Conservation (phyloP, 2,797 vertebrate species). For the Gouania willdenowi region DNA sequence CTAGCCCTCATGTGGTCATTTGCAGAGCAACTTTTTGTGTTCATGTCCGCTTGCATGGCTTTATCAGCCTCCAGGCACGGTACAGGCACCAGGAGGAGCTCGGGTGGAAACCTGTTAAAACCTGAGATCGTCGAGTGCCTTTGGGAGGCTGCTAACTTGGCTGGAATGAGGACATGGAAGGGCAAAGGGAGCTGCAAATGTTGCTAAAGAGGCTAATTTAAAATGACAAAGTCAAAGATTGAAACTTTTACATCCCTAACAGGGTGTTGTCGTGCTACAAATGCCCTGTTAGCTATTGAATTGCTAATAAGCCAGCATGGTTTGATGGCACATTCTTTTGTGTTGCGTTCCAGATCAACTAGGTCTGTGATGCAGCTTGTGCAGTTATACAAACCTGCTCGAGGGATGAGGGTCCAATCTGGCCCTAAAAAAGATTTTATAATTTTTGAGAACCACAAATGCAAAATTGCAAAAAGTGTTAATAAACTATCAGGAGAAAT, state of each 20-base stretch:
- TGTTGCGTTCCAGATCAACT: too few relatives aligned
- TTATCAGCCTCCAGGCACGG: slow-evolving; percentile 40
- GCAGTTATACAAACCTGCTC: too few relatives aligned
- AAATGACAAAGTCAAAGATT: not conserved
- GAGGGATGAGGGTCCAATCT: too few relatives aligned
- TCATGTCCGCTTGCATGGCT: slow-evolving; percentile 4
- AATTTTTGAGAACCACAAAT: too few relatives aligned
- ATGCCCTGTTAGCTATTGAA: not conserved
- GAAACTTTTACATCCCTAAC: not conserved
- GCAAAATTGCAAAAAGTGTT: too few relatives aligned
- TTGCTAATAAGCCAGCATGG: too few relatives aligned
- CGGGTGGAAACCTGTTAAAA: slow-evolving; percentile 28
- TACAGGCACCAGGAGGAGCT: slow-evolving; percentile 31
- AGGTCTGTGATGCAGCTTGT: too few relatives aligned
- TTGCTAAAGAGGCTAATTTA: slow-evolving; percentile 9
- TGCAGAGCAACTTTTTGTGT: slow-evolving; percentile 1
- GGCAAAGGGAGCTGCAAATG: slow-evolving; percentile 1
- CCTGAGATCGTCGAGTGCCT: slow-evolving; percentile 41
- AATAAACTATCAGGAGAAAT: too few relatives aligned
- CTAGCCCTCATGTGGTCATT: slow-evolving; percentile 50
- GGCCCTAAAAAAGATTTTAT: too few relatives aligned
- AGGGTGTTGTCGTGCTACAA: not conserved
- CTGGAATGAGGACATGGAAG: slow-evolving; percentile 16
- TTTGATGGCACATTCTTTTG: too few relatives aligned
- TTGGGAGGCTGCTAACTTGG: slow-evolving; percentile 25